A percentile compares a stretch with the other conserved stretches of the same genome.
Evolutionary conservation across 1,140 invertebrate genomes (phyloP).

Genomic region (Tetranychus cinnabarinus): DNA sequence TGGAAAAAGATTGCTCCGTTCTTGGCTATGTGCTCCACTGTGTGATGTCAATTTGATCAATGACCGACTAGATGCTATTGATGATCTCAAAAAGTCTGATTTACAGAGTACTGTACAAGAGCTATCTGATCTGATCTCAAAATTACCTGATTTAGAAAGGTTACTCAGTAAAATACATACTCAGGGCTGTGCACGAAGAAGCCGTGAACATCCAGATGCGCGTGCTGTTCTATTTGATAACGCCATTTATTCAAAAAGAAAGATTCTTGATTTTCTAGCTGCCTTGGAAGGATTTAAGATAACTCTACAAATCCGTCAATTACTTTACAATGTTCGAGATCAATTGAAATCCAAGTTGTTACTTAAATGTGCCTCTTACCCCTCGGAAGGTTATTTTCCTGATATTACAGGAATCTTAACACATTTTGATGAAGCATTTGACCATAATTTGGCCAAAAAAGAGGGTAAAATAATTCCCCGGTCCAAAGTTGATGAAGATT

Average conservation of each 20-base stretch:
- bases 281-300: constrained; percentile 59
- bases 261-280: constrained; percentile 59
- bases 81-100: constrained; percentile 33
- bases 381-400: constrained; percentile 38
- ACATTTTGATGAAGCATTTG: constrained; percentile 69
- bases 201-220: constrained; percentile 61
- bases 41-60: constrained; percentile 48
- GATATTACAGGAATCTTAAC: constrained; percentile 42
- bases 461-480: constrained; percentile 59
- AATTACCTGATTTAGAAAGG: constrained; percentile 77
- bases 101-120: constrained; percentile 22
- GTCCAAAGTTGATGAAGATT: constrained; percentile 59
- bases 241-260: constrained; percentile 62
- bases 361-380: constrained; percentile 9
- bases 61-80: constrained; percentile 57
- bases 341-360: constrained; percentile 25
- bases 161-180: constrained; percentile 58
- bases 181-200: constrained; percentile 46
- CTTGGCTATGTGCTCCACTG: constrained; percentile 80
- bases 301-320: constrained; percentile 32
- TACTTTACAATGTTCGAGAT: constrained; percentile 25
- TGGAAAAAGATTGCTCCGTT: constrained; percentile 51
- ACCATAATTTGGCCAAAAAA: constrained; percentile 59
- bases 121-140: constrained; percentile 37
- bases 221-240: constrained; percentile 81